These are phyloP conservation scores for Pantelozetes paolii DNA, from an alignment of 2,888 invertebrate genomes.

Conservation along the genomic window DNA sequence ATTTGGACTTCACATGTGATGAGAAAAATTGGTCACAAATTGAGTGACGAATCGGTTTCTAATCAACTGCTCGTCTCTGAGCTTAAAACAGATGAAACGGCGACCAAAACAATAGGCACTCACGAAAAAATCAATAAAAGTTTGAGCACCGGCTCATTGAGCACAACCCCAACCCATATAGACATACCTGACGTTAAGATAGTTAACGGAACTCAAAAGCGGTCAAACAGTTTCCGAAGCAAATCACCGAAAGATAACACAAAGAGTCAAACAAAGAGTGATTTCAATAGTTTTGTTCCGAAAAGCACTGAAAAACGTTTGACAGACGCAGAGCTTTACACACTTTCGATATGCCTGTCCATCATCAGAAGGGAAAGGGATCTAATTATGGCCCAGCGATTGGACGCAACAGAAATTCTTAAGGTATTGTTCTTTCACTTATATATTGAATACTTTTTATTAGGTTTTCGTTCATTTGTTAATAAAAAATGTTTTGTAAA, in stretches of 20 bases:
- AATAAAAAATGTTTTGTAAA: neutral
- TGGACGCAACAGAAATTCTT: conserved; percentile 43
- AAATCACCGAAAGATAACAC: neutral
- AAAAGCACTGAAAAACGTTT: conserved; percentile 35
- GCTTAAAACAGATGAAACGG: neutral
- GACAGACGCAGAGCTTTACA: conserved; percentile 42
- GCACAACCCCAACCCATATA: neutral
- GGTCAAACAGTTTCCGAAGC: conserved; percentile 12
- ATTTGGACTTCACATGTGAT: conserved; percentile 42
- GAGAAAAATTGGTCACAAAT: neutral
- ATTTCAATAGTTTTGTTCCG: conserved; percentile 9
- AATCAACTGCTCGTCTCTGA: neutral
- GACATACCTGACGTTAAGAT: conserved; percentile 10
- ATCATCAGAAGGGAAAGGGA: conserved; percentile 44
- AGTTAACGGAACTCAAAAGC: neutral
- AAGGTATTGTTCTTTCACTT: conserved; percentile 39
- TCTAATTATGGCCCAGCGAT: conserved; percentile 41
- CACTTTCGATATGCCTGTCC: conserved; percentile 42
- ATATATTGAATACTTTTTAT: neutral
- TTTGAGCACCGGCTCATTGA: conserved; percentile 13
- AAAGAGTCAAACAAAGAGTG: conserved; percentile 4
- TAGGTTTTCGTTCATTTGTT: neutral
- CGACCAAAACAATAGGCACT: neutral
- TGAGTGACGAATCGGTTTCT: neutral
- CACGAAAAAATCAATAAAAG: conserved; percentile 31